Percentiles rank a stretch among this genome's conserved stretches.
phyloP scores from a whole-genome alignment of 2,888 invertebrate species.

The Oscheius myriophilus region DNA sequence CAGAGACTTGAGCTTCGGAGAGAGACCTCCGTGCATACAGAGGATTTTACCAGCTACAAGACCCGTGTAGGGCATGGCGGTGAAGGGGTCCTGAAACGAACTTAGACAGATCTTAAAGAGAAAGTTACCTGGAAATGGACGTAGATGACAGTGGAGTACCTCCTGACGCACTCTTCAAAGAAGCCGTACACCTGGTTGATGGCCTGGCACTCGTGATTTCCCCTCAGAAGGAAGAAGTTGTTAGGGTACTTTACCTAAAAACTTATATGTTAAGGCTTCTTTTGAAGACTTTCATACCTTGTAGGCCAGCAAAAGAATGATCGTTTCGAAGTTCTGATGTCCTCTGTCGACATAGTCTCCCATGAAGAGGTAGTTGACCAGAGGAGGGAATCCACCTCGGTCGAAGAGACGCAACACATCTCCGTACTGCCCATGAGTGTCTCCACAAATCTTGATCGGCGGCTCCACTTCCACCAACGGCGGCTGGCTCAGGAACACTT shows the following conservation, averaged over 20 bases:
- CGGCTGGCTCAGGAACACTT: slow-evolving; percentile 43
- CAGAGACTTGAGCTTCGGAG: slow-evolving; percentile 52
- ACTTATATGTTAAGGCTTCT: too few relatives aligned
- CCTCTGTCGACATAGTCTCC: slow-evolving; percentile 63
- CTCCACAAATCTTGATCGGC: slow-evolving; percentile 63
- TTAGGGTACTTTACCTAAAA: slow-evolving; percentile 71
- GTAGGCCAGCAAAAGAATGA: slow-evolving; percentile 57
- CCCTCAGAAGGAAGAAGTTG: slow-evolving; percentile 75
- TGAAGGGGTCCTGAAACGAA: slow-evolving; percentile 70
- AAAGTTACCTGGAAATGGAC: slow-evolving; percentile 63
- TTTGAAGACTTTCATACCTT: slow-evolving; percentile 32
- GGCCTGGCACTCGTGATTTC: slow-evolving; percentile 58
- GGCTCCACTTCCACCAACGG: slow-evolving; percentile 55
- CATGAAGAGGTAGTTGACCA: slow-evolving; percentile 61
- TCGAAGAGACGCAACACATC: slow-evolving; percentile 60
- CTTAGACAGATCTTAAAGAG: too few relatives aligned
- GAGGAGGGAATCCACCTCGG: slow-evolving; percentile 58
- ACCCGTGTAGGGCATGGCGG: slow-evolving; percentile 57
- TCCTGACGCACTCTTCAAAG: slow-evolving; percentile 56
- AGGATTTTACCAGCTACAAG: slow-evolving; percentile 64
- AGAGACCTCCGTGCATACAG: slow-evolving; percentile 70
- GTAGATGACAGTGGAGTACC: slow-evolving; percentile 51
- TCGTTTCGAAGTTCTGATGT: slow-evolving; percentile 55
- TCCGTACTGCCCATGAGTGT: slow-evolving; percentile 61
- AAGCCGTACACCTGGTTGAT: slow-evolving; percentile 64